These are phyloP conservation scores for Nemotelus nigrinus DNA, from an alignment of 2,888 invertebrate genomes.

Conservation along the genomic window DNA sequence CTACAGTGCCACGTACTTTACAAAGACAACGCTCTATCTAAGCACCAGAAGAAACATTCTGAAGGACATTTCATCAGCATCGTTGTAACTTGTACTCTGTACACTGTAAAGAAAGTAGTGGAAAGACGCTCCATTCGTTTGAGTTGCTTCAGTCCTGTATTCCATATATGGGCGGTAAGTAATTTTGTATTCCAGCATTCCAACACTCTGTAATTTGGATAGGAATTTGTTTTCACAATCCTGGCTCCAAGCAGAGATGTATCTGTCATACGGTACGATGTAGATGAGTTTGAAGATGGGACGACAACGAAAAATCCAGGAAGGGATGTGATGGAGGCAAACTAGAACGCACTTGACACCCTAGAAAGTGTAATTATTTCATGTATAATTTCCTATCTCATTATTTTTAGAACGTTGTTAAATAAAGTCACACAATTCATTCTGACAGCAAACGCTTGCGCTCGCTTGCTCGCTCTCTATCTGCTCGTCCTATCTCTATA, in stretches of 20 bases:
- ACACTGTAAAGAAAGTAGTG: too few species aligned
- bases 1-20: background rate
- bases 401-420: slow-evolving; percentile 25
- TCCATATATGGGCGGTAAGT: background rate
- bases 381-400: slow-evolving; percentile 40
- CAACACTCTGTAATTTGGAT: slow-evolving; percentile 22
- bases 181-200: slow-evolving; percentile 1
- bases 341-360: slow-evolving; percentile 34
- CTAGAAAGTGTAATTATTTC: slow-evolving; percentile 36
- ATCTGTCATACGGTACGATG: background rate
- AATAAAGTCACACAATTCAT: slow-evolving; percentile 22
- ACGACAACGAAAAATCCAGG: background rate
- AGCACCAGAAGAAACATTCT: background rate
- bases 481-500: too few species aligned
- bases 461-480: background rate
- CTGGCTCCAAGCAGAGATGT: background rate
- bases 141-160: background rate
- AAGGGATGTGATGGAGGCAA: slow-evolving; percentile 13
- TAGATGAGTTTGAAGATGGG: background rate
- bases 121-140: background rate
- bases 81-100: background rate
- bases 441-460: background rate
- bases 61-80: slow-evolving; percentile 2
- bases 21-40: slow-evolving; percentile 1
- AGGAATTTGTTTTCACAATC: slow-evolving; percentile 24